A percentile compares a stretch with the other conserved stretches of the same genome.
phyloP scores from a whole-genome alignment of 2,797 vertebrate species.

The Apogon hyalosoma region DNA sequence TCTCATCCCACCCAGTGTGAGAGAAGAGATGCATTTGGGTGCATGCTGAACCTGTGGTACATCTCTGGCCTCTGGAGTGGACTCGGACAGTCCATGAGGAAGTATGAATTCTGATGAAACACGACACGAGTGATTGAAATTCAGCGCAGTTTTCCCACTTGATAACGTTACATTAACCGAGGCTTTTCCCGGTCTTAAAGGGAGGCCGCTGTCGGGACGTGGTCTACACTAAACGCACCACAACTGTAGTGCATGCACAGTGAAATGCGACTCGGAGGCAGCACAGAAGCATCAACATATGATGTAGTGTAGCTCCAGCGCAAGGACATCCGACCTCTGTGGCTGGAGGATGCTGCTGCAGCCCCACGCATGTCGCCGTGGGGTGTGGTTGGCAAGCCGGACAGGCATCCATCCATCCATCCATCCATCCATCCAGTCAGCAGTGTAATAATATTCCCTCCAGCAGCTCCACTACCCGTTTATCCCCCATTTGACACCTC shows the following conservation, averaged over 20 bases:
- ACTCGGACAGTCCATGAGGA: constrained; percentile 36
- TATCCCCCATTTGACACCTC: constrained; percentile 64
- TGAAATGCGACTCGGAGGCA: constrained; percentile 3
- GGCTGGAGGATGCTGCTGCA: constrained; percentile 64
- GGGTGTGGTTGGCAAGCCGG: constrained; percentile 79
- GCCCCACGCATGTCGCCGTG: constrained; percentile 59
- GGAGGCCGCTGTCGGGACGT: constrained; percentile 2
- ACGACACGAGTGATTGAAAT: constrained; percentile 15
- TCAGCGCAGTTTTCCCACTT: constrained; percentile 10
- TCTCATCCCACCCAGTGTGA: not conserved
- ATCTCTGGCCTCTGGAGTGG: not conserved
- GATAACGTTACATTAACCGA: not conserved
- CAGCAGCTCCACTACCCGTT: constrained; percentile 26
- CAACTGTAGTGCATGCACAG: not conserved
- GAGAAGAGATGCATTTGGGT: not conserved
- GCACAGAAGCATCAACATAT: constrained; percentile 7
- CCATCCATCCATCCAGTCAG: constrained; percentile 44
- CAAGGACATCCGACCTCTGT: constrained; percentile 58
- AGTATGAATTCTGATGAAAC: constrained; percentile 30
- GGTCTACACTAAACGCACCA: not conserved
- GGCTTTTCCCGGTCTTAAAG: not conserved
- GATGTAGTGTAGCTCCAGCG: constrained; percentile 6
- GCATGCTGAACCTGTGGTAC: constrained; percentile 15
- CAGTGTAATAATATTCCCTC: constrained; percentile 32
- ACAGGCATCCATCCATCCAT: constrained; percentile 38